Base-by-base conservation (phyloP, 2,888 invertebrate species). In the Ichneumoninae sp. region DNA sequence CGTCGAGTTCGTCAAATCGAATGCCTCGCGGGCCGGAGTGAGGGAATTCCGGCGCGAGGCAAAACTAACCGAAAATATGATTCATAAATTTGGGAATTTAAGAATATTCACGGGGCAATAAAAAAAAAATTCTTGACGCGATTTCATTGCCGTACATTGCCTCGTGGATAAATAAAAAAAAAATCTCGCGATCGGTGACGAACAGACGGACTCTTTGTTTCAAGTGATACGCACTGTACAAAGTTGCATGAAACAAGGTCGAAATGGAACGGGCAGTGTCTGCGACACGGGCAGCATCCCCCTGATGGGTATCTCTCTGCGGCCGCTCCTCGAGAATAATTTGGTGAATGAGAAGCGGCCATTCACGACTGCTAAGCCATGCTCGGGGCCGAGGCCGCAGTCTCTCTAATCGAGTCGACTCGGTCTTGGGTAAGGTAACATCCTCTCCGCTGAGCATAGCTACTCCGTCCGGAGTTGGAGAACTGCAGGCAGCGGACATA, bases 331-430 rank as follows among this genome's bases (percentile, higher is more conserved):
- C 84, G 76, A 66, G 78, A 85, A 87, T 87, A 87, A 87, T 87
- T 86, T 86, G 81, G 86, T 87, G 85, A 87, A 87, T 87, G 85
- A 82, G 87, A 85, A 83, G 85, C 83, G 85, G 81, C 86, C 84
- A 87, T 87, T 87, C 87, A 87, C 75, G 70, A 79, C 70, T 57
- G 44, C 44, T 75, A 71, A 81, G 74, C 78, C 74, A 77, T 65
- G 26, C 52, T 69, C 70, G 75, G 57, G n/a, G 33, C 8, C 50
- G 22, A 50, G 66, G 68, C 40, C 54, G 47, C 36, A 75, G 70
- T 66, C 54, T 83, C 79, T 79, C 79, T 79, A 83, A 83, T 83
- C 83, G 83, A 83, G 83, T 83, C 69, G 77, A 77, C 68, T 83
- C 79, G 76, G 52, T 79, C 70, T 70, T 65, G 40, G 50, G 73